Conservation (phyloP, 2,797 vertebrate species). For the Threskiornis aethiopicus region DNA sequence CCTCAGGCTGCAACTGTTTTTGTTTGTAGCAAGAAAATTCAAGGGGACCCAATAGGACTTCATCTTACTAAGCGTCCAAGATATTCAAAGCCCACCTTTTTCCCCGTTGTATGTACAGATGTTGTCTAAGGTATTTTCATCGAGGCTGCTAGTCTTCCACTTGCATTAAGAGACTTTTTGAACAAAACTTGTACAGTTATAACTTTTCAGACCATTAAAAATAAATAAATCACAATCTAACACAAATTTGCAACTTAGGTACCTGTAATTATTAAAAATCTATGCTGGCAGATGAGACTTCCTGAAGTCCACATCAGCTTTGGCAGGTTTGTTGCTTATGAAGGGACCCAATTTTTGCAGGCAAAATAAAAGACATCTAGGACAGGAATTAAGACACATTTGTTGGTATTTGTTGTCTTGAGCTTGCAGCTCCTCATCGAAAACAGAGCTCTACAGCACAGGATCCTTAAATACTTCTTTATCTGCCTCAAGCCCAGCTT, state of each 20-base stretch:
- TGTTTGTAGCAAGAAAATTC: not conserved
- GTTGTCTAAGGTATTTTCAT: not conserved
- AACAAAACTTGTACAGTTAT: not conserved
- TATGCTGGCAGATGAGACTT: not conserved
- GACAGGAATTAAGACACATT: not conserved
- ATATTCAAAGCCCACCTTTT: not conserved
- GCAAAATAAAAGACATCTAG: not conserved
- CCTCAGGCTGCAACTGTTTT: not conserved
- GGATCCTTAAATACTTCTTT: not conserved
- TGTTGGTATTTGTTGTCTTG: not conserved
- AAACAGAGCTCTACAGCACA: not conserved
- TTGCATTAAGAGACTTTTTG: not conserved
- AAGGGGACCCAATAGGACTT: not conserved
- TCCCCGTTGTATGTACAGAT: not conserved
- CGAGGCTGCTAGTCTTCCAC: not conserved
- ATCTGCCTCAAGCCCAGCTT: not conserved
- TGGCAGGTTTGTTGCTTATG: not conserved
- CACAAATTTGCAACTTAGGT: not conserved
- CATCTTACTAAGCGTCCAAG: not conserved
- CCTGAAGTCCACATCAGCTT: not conserved
- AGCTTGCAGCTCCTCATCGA: fast-evolving
- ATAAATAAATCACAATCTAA: not conserved
- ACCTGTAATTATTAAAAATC: not conserved
- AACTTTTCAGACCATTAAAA: not conserved
- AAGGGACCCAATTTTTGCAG: not conserved